A percentile compares a stretch with the other conserved stretches of the same genome.
These are phyloP conservation scores for Phylloscopus whistleri DNA, from an alignment of 2,113 vertebrate genomes.

Conservation along the genomic window DNA sequence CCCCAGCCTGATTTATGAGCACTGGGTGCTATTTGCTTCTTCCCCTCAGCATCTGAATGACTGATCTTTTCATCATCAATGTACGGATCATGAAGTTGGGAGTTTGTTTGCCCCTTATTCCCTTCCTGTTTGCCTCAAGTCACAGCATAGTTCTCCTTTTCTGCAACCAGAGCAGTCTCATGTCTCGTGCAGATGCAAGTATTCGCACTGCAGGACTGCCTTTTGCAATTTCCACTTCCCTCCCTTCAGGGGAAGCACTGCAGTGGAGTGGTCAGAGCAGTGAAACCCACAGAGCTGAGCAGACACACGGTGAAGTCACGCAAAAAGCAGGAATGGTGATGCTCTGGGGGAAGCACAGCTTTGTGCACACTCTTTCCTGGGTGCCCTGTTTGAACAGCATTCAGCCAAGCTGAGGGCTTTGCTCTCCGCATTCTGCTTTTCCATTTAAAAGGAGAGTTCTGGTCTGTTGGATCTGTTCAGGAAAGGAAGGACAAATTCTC, in stretches of 20 bases:
- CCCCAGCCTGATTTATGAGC: not conserved
- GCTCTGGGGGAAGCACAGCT: not conserved
- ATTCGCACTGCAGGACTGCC: not conserved
- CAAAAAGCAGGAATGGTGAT: not conserved
- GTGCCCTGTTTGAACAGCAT: not conserved
- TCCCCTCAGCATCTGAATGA: not conserved
- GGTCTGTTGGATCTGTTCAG: not conserved
- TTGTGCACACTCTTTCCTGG: not conserved
- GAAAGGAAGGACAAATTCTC: not conserved
- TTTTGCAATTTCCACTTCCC: conserved; percentile 28
- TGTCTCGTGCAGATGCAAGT: not conserved
- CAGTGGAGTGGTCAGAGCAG: not conserved
- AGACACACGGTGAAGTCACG: not conserved
- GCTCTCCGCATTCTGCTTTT: not conserved
- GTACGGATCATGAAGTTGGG: rapidly evolving
- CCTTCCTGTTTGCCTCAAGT: not conserved
- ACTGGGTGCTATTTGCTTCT: not conserved
- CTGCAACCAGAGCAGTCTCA: not conserved
- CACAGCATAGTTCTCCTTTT: not conserved
- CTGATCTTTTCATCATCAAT: not conserved
- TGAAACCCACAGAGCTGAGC: not conserved
- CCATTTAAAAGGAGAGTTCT: not conserved
- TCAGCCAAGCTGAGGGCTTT: not conserved
- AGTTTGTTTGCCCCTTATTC: not conserved
- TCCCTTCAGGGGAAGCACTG: not conserved